phyloP scores from a whole-genome alignment of 2,113 vertebrate genomes.

The Meles meles region DNA sequence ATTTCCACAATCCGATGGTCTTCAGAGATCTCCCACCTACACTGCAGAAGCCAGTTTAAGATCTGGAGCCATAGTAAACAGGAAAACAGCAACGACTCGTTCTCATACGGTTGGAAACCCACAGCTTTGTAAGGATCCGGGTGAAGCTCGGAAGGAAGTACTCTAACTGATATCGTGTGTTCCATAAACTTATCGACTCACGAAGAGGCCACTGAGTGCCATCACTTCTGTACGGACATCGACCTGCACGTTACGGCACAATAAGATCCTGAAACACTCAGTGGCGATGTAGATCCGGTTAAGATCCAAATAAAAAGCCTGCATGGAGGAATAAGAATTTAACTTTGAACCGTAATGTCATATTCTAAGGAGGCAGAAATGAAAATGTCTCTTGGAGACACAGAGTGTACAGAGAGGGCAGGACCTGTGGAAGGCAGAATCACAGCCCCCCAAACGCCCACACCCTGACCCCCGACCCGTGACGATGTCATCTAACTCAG shows the following conservation, averaged over 20 bases:
- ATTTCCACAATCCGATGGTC: background rate
- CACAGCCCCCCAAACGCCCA: rapidly evolving
- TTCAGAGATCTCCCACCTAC: background rate
- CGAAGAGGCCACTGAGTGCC: background rate
- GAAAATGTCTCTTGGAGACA: background rate
- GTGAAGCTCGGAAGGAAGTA: background rate
- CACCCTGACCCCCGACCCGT: rapidly evolving
- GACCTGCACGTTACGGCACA: background rate
- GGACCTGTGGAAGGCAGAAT: background rate
- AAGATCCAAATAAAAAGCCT: background rate
- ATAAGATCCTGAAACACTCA: background rate
- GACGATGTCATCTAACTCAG: background rate
- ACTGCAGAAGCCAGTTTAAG: background rate
- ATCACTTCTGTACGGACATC: background rate
- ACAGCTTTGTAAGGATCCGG: background rate
- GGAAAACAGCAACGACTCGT: rapidly evolving
- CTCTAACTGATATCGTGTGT: background rate
- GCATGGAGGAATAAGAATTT: background rate
- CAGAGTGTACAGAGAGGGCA: background rate
- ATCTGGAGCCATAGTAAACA: background rate
- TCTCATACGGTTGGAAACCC: background rate
- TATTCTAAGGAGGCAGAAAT: background rate
- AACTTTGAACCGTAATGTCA: background rate
- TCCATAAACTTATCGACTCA: background rate
- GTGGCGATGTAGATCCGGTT: background rate